Evolutionary conservation across 2,888 invertebrate species (phyloP).

Genomic region (Caenorhabditis macrosperma): DNA sequence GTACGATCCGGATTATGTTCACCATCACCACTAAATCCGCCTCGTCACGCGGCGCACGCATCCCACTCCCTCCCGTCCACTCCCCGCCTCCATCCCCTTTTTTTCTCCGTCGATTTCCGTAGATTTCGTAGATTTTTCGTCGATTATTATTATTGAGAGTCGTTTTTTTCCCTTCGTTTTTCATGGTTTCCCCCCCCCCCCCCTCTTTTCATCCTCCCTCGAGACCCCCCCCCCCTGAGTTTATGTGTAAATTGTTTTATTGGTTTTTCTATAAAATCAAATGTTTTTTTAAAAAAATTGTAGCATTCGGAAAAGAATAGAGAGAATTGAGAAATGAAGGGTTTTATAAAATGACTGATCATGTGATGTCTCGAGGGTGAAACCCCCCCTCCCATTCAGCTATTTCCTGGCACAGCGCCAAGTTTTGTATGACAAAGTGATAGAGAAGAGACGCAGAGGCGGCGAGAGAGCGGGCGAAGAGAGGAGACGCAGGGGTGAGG

Average conservation of each 20-base stretch:
- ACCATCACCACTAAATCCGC: constrained; percentile 69
- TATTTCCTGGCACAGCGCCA: too few relatives aligned
- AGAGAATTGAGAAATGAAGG: neutral
- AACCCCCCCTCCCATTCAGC: too few relatives aligned
- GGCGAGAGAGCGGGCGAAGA: too few relatives aligned
- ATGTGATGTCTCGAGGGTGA: too few relatives aligned
- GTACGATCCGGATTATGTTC: constrained; percentile 77
- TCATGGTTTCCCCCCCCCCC: too few relatives aligned
- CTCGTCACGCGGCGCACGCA: too few relatives aligned
- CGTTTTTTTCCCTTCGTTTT: constrained; percentile 17
- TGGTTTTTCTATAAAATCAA: neutral
- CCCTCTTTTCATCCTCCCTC: neutral
- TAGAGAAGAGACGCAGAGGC: too few relatives aligned
- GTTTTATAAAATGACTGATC: too few relatives aligned
- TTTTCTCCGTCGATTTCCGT: constrained; percentile 11
- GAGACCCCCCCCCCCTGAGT: neutral
- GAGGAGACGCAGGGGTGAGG: too few relatives aligned
- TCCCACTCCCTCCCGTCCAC: neutral
- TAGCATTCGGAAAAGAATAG: neutral
- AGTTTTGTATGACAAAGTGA: too few relatives aligned
- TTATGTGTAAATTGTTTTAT: constrained; percentile 16
- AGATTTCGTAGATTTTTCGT: constrained; percentile 23
- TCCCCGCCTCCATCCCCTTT: neutral
- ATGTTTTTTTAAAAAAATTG: too few relatives aligned
- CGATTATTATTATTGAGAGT: neutral